These are phyloP conservation scores for Escarpia spicata DNA, from an alignment of 2,888 invertebrate species.

Conservation along the genomic window DNA sequence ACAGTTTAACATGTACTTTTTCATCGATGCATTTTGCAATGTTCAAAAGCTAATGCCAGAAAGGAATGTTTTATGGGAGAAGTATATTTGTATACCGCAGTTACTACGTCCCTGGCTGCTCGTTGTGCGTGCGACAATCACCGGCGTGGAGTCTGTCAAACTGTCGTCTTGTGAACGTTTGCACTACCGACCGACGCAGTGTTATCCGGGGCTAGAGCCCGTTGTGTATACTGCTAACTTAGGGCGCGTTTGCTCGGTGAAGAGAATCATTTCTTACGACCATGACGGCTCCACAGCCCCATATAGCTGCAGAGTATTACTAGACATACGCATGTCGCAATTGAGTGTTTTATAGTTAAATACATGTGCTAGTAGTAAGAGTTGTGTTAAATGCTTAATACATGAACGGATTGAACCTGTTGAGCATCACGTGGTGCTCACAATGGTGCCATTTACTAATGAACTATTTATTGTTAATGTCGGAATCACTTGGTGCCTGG, in stretches of 20 bases:
- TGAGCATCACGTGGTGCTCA: background rate
- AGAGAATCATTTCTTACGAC: background rate
- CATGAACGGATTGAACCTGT: background rate
- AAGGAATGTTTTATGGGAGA: background rate
- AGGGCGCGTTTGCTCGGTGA: background rate
- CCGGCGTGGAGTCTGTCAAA: background rate
- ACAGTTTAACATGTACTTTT: background rate
- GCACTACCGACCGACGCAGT: no score
- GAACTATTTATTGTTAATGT: background rate
- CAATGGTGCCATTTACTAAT: slow-evolving; percentile 5
- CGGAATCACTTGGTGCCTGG: background rate
- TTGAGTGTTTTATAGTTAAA: background rate
- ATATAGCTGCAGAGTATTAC: background rate
- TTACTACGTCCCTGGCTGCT: background rate
- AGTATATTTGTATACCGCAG: background rate
- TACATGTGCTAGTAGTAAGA: slow-evolving; percentile 10
- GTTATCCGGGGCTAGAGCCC: background rate
- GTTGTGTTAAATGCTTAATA: background rate
- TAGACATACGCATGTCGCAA: background rate
- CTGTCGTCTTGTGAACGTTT: background rate
- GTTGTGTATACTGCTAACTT: background rate
- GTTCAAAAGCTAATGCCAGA: background rate
- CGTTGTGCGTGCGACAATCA: background rate
- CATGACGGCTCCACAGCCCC: background rate
- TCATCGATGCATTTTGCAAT: background rate